Conservation (phyloP, 2,888 invertebrate species). For the Coremacera marginata region DNA sequence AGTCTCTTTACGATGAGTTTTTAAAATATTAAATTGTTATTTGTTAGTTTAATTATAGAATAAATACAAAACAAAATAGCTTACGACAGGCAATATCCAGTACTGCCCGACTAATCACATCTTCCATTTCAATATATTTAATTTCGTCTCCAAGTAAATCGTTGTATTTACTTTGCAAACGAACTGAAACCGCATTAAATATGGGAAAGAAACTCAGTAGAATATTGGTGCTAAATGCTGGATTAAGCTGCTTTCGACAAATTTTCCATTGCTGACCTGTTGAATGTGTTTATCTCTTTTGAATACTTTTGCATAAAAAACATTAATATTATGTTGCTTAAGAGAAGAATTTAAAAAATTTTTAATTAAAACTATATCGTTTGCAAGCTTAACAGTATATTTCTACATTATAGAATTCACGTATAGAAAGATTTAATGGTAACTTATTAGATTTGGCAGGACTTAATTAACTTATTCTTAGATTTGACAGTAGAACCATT, state of each 20-base stretch:
- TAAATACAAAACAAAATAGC: constrained; percentile 46
- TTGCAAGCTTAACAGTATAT: too few species aligned
- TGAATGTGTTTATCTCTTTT: too few species aligned
- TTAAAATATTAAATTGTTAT: not conserved
- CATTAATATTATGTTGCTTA: too few species aligned
- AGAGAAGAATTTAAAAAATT: too few species aligned
- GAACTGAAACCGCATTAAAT: constrained; percentile 61
- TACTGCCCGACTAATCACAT: constrained; percentile 64
- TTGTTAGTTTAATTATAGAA: too few species aligned
- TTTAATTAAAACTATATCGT: too few species aligned
- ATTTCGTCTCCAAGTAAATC: constrained; percentile 53
- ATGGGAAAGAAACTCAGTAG: constrained; percentile 62
- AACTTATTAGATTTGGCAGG: too few species aligned
- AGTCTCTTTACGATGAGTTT: constrained; percentile 54
- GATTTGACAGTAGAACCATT: too few species aligned
- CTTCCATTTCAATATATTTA: constrained; percentile 60
- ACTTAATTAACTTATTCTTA: too few species aligned
- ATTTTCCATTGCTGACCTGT: constrained; percentile 65
- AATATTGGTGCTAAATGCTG: constrained; percentile 63
- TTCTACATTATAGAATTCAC: too few species aligned
- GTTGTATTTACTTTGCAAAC: constrained; percentile 57
- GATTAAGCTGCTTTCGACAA: constrained; percentile 64
- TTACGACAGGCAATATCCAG: constrained; percentile 65
- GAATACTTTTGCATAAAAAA: too few species aligned
- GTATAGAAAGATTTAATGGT: too few species aligned